Conservation (phyloP, 2,888 invertebrate genomes). For the Himalopsyche tibetana region DNA sequence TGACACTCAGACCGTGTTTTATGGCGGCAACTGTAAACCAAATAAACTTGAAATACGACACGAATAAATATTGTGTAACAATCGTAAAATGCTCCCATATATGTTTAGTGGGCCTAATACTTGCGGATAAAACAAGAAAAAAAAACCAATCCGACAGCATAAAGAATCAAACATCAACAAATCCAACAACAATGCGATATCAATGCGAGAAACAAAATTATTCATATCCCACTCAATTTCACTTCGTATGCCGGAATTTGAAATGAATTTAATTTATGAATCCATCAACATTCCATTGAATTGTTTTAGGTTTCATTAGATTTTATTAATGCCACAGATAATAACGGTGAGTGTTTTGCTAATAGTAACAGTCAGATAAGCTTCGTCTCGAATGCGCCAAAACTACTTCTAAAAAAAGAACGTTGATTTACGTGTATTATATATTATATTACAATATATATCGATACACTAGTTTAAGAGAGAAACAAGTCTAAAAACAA, state of each 20-base stretch:
- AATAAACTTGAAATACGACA: constrained; percentile 60
- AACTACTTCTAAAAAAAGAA: too few species aligned
- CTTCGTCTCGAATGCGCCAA: too few species aligned
- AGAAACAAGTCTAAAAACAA: too few species aligned
- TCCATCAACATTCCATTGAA: background rate
- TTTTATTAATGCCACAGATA: too few species aligned
- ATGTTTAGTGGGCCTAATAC: constrained; percentile 39
- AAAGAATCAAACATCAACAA: constrained; percentile 15
- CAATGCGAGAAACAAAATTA: background rate
- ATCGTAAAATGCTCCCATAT: constrained; percentile 57
- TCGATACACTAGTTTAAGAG: too few species aligned
- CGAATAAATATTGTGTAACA: constrained; percentile 58
- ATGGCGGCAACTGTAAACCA: constrained; percentile 54
- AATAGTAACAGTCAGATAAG: too few species aligned
- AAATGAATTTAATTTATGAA: background rate
- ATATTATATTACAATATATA: too few species aligned
- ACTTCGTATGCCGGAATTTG: background rate
- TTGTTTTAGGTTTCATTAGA: too few species aligned
- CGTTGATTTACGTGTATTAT: too few species aligned
- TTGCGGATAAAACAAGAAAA: constrained; percentile 32
- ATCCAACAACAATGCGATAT: background rate
- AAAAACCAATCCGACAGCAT: background rate
- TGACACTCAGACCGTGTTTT: constrained; percentile 57
- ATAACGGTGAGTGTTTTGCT: too few species aligned
- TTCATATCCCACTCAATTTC: constrained; percentile 1